A percentile compares a stretch with the other conserved stretches of the same genome.
These are phyloP conservation scores for Climacteris rufus DNA, from an alignment of 2,113 vertebrate species.

Conservation along the genomic window DNA sequence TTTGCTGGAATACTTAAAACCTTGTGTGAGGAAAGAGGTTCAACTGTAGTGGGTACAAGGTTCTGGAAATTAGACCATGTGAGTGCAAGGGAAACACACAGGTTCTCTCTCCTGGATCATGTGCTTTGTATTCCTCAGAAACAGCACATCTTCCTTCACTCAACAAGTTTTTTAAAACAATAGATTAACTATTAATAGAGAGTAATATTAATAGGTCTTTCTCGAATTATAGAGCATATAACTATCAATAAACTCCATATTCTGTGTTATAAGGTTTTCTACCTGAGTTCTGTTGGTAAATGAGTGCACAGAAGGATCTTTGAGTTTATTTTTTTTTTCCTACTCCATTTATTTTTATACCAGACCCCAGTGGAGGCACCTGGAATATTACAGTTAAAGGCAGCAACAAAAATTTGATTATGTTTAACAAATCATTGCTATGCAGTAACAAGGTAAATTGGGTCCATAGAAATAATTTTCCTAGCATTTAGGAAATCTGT, in stretches of 20 bases:
- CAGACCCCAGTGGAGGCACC: background rate
- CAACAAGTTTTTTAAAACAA: background rate
- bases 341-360: constrained; percentile 25
- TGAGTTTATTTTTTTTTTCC: background rate
- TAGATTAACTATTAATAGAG: background rate
- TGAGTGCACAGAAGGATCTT: background rate
- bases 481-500: constrained; percentile 37
- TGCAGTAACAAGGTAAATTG: constrained; percentile 36
- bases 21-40: background rate
- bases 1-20: background rate
- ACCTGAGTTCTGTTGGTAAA: background rate
- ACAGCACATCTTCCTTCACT: background rate
- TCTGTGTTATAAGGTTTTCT: background rate
- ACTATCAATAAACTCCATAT: background rate
- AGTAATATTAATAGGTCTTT: background rate
- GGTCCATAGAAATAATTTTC: constrained; percentile 14
- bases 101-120: background rate
- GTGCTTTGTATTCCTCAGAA: background rate
- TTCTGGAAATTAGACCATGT: background rate
- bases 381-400: constrained; percentile 32
- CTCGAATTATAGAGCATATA: background rate
- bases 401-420: constrained; percentile 51
- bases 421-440: constrained; percentile 27
- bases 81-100: background rate
- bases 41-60: accelerated